These are phyloP conservation scores for Chionoecetes opilio DNA, from an alignment of 1,140 invertebrate species.

Conservation along the genomic window DNA sequence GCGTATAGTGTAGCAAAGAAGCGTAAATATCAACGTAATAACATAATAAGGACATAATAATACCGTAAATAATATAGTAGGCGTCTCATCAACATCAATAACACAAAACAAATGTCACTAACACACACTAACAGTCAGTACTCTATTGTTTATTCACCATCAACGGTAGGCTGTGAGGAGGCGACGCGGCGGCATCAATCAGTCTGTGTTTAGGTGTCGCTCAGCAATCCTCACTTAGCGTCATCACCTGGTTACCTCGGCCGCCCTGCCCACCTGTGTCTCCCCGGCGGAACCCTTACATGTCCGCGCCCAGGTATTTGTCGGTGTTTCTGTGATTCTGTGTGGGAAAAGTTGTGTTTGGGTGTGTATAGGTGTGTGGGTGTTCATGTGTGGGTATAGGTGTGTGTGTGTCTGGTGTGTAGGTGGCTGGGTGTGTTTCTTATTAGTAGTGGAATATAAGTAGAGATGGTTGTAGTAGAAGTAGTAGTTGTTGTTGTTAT, in stretches of 20 bases:
- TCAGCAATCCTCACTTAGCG: background rate
- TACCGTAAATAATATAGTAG: too few relatives aligned
- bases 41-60: too few relatives aligned
- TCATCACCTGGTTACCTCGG: background rate
- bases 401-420: background rate
- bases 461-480: background rate
- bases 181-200: background rate
- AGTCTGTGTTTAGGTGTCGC: background rate
- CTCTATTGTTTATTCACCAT: too few relatives aligned
- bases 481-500: background rate
- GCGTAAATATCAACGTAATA: too few relatives aligned
- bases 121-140: too few relatives aligned
- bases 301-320: too few relatives aligned
- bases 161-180: too few relatives aligned
- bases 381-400: background rate
- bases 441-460: background rate
- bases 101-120: too few relatives aligned
- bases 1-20: too few relatives aligned
- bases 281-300: too few relatives aligned
- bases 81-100: too few relatives aligned
- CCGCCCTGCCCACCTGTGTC: background rate
- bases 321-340: too few relatives aligned
- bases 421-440: background rate
- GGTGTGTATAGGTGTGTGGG: background rate
- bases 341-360: background rate